phyloP scores from a whole-genome alignment of 2,797 vertebrate species.

The Spea hammondii region DNA sequence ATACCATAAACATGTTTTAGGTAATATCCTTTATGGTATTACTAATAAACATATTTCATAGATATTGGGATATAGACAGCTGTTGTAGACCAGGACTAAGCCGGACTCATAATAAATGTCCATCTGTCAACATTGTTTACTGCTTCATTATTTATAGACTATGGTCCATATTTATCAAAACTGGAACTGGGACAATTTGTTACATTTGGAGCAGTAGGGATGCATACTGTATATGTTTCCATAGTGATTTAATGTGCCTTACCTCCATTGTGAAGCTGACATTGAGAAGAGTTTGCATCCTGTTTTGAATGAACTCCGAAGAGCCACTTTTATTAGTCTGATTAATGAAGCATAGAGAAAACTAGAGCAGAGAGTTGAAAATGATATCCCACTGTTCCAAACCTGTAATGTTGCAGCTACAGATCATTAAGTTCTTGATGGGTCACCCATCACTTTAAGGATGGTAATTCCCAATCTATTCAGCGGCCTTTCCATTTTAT shows the following conservation, averaged over 20 bases:
- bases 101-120: not conserved
- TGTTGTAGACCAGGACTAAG: not conserved
- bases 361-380: not conserved
- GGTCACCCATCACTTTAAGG: not conserved
- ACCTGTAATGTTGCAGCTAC: not conserved
- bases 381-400: not conserved
- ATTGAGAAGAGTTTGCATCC: not conserved
- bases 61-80: not conserved
- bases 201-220: too few relatives aligned
- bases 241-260: not conserved
- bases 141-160: not conserved
- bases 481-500: not conserved
- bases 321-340: not conserved
- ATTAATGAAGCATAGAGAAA: conserved; percentile 18
- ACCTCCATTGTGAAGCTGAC: not conserved
- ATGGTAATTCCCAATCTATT: not conserved
- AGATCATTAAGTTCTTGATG: conserved; percentile 8
- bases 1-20: too few relatives aligned
- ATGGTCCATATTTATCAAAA: not conserved
- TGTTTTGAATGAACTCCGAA: not conserved
- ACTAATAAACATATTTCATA: too few relatives aligned
- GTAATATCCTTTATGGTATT: too few relatives aligned
- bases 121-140: not conserved
- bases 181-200: too few relatives aligned
- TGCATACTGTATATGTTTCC: too few relatives aligned